Evolutionary conservation across 1,140 invertebrate species (phyloP), one percentile per base, ranked within the genome.

Genomic region (Plectrocnemia conspersa): DNA sequence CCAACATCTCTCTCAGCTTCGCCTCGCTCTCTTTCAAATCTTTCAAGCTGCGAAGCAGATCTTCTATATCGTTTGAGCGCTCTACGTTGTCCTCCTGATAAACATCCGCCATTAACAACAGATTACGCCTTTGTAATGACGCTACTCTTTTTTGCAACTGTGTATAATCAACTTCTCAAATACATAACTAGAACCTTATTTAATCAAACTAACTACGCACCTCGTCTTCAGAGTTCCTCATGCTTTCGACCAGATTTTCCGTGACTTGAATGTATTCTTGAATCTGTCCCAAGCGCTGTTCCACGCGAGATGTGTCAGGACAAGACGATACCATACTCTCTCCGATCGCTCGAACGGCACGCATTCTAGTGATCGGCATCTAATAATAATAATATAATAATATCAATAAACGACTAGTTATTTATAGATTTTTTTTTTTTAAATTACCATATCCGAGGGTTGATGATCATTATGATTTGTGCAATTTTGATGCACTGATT

Each of bases 211-310:
- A 36, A 13, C 29, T 18, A 25, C 69, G 71, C 65, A 82, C 81
- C 64, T 80, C 77, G 69, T 82, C 79, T 57, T 74, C 76, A 1
- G 78, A 81, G 61, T 77, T 76, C 52, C 75, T 71, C 66, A 82
- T 74, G 9, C 78, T 78, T 44, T 82, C 80, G 63, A 82, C 80
- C 61, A 82, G 75, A 1, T 74, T 75, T 10, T 78, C 76, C 10
- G 80, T 82, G 9, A 79, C 76, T 64, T 76, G 70, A 49, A 82
- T 82, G 60, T 81, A 82, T 52, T 81, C 81, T 33, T 78, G 68
- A 41, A 82, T 82, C 64, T 82, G 79, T 54, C 79, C 79, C 13
- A 82, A 68, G 3, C 79, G 69, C 16, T 72, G 72, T 56, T 81
- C 78, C 2, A 82, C 79, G 52, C 73, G 73, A 3, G 71, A 73